Percentiles rank a stretch among this genome's conserved stretches.
Evolutionary conservation across 92 coral and sea anemone genomes (phyloP).

Genomic region (Porites divaricata): DNA sequence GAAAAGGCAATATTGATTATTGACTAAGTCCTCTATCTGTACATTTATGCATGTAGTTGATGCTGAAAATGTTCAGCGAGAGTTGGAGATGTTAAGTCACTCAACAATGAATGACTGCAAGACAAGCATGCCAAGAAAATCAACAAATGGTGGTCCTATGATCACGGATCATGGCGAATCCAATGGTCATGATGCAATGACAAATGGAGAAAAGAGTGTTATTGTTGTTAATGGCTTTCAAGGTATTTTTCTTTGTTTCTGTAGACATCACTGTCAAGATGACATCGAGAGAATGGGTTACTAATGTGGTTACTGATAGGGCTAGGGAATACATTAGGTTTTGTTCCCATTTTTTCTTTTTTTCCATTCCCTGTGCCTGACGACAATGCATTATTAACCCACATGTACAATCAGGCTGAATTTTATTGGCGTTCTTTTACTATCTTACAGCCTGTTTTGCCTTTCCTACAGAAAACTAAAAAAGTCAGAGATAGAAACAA

Average conservation of each 20-base stretch:
- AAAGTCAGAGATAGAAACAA: no score
- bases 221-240: conserved; percentile 27
- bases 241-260: background rate
- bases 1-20: background rate
- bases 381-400: no score
- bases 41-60: conserved; percentile 52
- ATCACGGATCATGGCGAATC: conserved; percentile 12
- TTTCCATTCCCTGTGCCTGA: no score
- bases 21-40: background rate
- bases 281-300: no score
- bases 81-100: conserved; percentile 75
- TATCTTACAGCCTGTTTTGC: no score
- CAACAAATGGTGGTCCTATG: background rate
- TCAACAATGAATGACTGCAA: conserved; percentile 1
- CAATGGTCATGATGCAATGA: background rate
- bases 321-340: no score
- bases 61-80: conserved; percentile 91
- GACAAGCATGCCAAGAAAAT: conserved; percentile 6
- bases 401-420: no score
- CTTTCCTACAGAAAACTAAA: no score
- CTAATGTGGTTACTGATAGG: no score
- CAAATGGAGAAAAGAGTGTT: conserved; percentile 1
- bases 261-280: no score
- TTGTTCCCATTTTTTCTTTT: no score
- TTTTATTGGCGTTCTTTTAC: no score